Conservation (phyloP, 2,888 invertebrate species). For the Antitype chi region DNA sequence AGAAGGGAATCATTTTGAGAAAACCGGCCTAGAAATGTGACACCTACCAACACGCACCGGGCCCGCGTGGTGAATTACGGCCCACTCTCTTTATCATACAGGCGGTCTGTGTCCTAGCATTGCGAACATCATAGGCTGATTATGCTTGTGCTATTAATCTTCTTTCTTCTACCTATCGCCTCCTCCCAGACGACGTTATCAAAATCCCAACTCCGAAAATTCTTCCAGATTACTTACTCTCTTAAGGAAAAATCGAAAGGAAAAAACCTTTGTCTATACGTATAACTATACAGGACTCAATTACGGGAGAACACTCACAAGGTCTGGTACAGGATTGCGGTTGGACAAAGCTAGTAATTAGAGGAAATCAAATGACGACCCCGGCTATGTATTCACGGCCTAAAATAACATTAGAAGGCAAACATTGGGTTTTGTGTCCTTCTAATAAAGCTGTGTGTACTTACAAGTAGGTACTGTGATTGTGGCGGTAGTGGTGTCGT, state of each 20-base stretch:
- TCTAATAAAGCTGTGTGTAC: slow-evolving; percentile 46
- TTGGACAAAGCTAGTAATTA: slow-evolving; percentile 64
- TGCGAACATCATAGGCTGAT: too few relatives aligned
- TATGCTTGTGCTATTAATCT: too few relatives aligned
- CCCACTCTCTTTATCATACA: too few relatives aligned
- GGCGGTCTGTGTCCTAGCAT: too few relatives aligned
- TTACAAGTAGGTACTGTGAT: slow-evolving; percentile 24
- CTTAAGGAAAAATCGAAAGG: slow-evolving; percentile 46
- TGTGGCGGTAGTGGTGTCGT: neutral
- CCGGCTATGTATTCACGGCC: slow-evolving; percentile 62
- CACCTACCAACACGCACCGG: too few relatives aligned
- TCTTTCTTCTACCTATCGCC: too few relatives aligned
- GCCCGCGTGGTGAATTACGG: too few relatives aligned
- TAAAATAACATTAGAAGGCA: slow-evolving; percentile 69
- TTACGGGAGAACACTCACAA: slow-evolving; percentile 55
- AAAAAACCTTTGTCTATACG: slow-evolving; percentile 15
- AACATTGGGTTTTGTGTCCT: slow-evolving; percentile 64
- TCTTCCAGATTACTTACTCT: neutral
- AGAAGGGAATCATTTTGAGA: too few relatives aligned
- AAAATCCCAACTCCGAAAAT: slow-evolving; percentile 12
- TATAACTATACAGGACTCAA: slow-evolving; percentile 47
- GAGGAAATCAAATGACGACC: slow-evolving; percentile 63
- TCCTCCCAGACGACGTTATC: neutral
- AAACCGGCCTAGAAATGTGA: too few relatives aligned
- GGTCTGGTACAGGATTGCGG: slow-evolving; percentile 54